phyloP scores from a whole-genome alignment of 2,797 vertebrate species.

The Lycodopsis pacificus region DNA sequence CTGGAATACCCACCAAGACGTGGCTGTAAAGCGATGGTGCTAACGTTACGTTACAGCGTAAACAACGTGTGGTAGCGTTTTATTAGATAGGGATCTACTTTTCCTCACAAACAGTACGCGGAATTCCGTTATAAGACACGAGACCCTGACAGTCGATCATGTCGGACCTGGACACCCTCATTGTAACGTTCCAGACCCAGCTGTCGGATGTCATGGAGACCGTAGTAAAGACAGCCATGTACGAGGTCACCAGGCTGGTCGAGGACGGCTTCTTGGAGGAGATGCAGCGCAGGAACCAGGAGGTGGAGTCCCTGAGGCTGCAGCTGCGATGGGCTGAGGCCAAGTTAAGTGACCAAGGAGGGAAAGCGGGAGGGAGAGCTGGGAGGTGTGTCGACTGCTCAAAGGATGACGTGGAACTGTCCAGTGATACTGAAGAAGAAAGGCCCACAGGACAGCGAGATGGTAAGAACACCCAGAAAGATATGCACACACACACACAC shows the following conservation, averaged over 20 bases:
- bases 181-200: slow-evolving; percentile 84
- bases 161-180: slow-evolving; percentile 78
- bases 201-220: slow-evolving; percentile 85
- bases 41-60: neutral
- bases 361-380: slow-evolving; percentile 31
- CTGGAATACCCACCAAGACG: neutral
- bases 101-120: neutral
- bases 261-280: slow-evolving; percentile 84
- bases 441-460: slow-evolving; percentile 9
- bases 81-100: neutral
- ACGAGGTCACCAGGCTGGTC: slow-evolving; percentile 82
- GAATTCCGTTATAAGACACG: neutral
- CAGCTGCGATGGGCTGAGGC: slow-evolving; percentile 77
- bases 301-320: slow-evolving; percentile 77
- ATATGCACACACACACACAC: too few species aligned
- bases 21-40: neutral
- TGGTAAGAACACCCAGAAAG: slow-evolving; percentile 46
- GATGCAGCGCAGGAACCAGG: slow-evolving; percentile 77
- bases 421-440: slow-evolving; percentile 35
- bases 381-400: slow-evolving; percentile 63
- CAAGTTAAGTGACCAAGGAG: slow-evolving; percentile 56
- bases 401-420: slow-evolving; percentile 43
- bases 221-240: slow-evolving; percentile 83
- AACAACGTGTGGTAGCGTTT: slow-evolving; percentile 21
- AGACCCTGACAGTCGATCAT: slow-evolving; percentile 42